phyloP scores from a whole-genome alignment of 1,140 invertebrate genomes.

The Pseudachorutes palmiensis region DNA sequence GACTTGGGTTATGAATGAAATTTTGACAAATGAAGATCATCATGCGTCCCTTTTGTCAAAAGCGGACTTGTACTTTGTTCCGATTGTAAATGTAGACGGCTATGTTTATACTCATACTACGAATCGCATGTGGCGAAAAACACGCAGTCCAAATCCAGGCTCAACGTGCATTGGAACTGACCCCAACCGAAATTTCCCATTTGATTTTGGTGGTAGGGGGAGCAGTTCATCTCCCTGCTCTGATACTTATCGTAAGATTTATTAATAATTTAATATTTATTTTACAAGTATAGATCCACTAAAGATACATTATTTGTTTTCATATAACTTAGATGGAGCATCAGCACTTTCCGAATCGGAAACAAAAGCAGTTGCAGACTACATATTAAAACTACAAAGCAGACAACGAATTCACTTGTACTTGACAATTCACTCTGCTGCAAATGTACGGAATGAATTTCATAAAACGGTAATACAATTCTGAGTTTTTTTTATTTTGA shows the following conservation, averaged over 20 bases:
- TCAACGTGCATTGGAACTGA: neutral
- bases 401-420: neutral
- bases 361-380: neutral
- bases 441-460: neutral
- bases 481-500: too few species aligned
- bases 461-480: neutral
- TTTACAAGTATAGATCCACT: neutral
- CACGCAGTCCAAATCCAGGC: neutral
- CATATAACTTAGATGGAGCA: neutral
- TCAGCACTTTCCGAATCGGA: neutral
- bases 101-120: conserved; percentile 40
- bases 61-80: conserved; percentile 50
- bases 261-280: neutral
- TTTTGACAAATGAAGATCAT: conserved; percentile 39
- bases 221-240: neutral
- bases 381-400: neutral
- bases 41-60: conserved; percentile 38
- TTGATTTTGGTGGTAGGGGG: neutral
- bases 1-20: conserved; percentile 50
- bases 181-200: neutral
- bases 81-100: conserved; percentile 55
- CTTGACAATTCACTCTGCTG: neutral
- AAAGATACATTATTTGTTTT: neutral
- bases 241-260: neutral
- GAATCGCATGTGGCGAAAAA: conserved; percentile 35